A percentile compares a stretch with the other conserved stretches of the same genome.
These are phyloP conservation scores for Carabus problematicus DNA, from an alignment of 2,888 invertebrate genomes.

Conservation along the genomic window DNA sequence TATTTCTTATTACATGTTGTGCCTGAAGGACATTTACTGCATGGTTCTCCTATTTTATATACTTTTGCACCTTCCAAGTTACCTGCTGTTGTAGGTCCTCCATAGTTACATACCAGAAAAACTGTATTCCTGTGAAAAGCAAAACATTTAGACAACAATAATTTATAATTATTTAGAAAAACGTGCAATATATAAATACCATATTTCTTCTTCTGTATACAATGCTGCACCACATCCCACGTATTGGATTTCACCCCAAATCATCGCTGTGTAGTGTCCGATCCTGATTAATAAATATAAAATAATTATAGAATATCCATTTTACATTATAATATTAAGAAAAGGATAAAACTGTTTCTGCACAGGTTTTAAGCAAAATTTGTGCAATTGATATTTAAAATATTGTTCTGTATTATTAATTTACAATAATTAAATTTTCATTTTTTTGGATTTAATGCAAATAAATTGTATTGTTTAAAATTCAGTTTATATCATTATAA, in stretches of 20 bases:
- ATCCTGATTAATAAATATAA: slow-evolving; percentile 11
- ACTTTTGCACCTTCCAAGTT: slow-evolving; percentile 17
- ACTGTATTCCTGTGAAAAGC: slow-evolving; percentile 23
- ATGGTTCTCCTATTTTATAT: slow-evolving; percentile 29
- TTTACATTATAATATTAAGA: no score
- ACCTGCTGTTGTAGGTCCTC: slow-evolving; percentile 21
- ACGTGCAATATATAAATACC: slow-evolving; percentile 21
- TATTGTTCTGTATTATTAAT: no score
- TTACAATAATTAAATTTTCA: no score
- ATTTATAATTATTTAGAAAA: background rate
- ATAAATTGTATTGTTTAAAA: no score
- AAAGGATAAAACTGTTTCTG: no score
- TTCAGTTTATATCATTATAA: no score
- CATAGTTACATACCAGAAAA: slow-evolving; percentile 30
- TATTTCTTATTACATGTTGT: slow-evolving; percentile 8
- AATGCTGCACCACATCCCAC: slow-evolving; percentile 54
- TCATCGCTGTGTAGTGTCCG: slow-evolving; percentile 57
- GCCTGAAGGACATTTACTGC: slow-evolving; percentile 2
- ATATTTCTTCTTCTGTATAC: slow-evolving; percentile 48
- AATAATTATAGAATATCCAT: no score
- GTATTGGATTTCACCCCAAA: slow-evolving; percentile 55
- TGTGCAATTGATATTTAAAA: no score
- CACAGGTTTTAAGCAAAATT: no score
- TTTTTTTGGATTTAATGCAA: no score
- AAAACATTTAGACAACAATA: no score